Evolutionary conservation across 2,113 vertebrate genomes (phyloP).

Genomic region (Dendrocopos noguchii): DNA sequence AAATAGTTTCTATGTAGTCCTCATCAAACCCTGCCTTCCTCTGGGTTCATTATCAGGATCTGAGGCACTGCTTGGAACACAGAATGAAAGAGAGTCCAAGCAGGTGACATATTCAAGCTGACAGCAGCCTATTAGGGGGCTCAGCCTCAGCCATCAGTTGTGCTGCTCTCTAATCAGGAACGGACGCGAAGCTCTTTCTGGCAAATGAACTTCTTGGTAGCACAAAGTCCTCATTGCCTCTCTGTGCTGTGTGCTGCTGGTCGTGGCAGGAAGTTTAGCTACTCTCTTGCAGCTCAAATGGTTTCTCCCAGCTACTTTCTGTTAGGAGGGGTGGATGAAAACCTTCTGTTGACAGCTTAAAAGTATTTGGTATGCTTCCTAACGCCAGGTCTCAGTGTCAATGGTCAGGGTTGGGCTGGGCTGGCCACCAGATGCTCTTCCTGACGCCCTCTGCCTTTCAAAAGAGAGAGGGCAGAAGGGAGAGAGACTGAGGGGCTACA

Average conservation of each 20-base stretch:
- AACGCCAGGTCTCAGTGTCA: not conserved
- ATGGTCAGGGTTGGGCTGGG: no score
- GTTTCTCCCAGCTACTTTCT: conserved; percentile 5
- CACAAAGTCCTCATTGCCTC: not conserved
- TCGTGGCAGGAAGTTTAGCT: conserved; percentile 9
- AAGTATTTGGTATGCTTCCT: not conserved
- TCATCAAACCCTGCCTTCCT: not conserved
- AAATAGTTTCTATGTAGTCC: accelerated
- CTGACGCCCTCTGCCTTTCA: no score
- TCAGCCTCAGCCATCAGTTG: not conserved
- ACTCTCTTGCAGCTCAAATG: conserved; percentile 38
- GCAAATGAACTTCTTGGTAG: not conserved
- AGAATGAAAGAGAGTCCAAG: not conserved
- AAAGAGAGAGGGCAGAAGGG: no score
- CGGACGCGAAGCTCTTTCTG: not conserved
- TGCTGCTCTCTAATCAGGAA: not conserved
- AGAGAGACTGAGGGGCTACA: no score
- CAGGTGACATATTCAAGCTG: not conserved
- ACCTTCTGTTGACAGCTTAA: not conserved
- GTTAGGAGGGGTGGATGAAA: not conserved
- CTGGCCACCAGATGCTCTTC: no score
- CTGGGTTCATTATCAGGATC: not conserved
- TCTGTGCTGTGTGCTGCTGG: not conserved
- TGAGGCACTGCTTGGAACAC: not conserved
- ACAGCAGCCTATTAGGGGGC: not conserved